Evolutionary conservation across 2,888 invertebrate genomes (phyloP).

Genomic region (Apoderus coryli): DNA sequence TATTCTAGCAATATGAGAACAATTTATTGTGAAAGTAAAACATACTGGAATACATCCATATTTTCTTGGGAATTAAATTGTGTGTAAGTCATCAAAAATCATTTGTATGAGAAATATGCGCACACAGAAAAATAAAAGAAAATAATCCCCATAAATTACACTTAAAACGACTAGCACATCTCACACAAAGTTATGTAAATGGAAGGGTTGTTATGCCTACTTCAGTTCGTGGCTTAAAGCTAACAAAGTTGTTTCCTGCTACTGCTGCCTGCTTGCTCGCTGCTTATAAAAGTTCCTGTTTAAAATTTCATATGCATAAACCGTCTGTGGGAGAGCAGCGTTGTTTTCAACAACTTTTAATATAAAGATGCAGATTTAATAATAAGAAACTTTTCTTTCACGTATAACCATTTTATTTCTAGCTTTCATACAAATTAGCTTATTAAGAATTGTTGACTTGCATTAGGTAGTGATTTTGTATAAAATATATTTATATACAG

Average conservation of each 20-base stretch:
- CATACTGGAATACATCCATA: too few relatives aligned
- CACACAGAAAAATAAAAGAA: too few relatives aligned
- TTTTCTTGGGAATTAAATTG: not conserved
- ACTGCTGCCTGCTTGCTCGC: too few relatives aligned
- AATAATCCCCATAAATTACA: slow-evolving; percentile 7
- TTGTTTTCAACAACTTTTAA: slow-evolving; percentile 13
- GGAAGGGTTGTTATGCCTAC: slow-evolving; percentile 18
- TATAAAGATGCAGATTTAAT: slow-evolving; percentile 14
- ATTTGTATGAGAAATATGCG: slow-evolving; percentile 1
- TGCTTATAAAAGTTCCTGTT: slow-evolving; percentile 17
- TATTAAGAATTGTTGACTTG: too few relatives aligned
- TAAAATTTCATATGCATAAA: slow-evolving; percentile 14
- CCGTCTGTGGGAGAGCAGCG: slow-evolving; percentile 9
- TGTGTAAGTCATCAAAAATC: slow-evolving; percentile 1
- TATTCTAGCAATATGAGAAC: too few relatives aligned
- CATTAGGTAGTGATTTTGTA: too few relatives aligned
- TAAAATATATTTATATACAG: too few relatives aligned
- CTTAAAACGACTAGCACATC: slow-evolving; percentile 15
- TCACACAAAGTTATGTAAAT: slow-evolving; percentile 15
- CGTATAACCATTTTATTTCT: too few relatives aligned
- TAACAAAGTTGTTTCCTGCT: slow-evolving; percentile 18
- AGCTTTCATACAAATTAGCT: too few relatives aligned
- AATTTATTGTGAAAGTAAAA: too few relatives aligned
- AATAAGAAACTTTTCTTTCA: too few relatives aligned
- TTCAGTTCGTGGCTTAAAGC: slow-evolving; percentile 15